Base-by-base conservation (phyloP, 2,888 invertebrate genomes). In the Stratiomys singularior region DNA sequence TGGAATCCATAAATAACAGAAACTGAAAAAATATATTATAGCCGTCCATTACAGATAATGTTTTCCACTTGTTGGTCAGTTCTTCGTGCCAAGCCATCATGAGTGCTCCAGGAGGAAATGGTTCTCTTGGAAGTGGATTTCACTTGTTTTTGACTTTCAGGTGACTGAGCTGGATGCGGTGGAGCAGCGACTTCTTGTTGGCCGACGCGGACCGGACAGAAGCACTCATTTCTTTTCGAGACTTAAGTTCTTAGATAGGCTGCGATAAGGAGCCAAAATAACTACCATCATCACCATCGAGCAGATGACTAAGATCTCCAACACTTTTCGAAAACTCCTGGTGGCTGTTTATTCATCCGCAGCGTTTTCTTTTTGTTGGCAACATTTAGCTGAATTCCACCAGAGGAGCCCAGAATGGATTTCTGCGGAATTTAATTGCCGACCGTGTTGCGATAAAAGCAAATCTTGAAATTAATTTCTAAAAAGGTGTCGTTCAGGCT, bases 381-480 rank as follows among this genome's bases (percentile, higher is more conserved):
- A 46, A 15, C 46, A 47, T 69, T 47, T 27, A 23, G 25, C 25
- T 47, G 25, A 46, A 60, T 5, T 37, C 37, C 37, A 64, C 58
- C 63, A 27, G 18, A 44, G 9, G 27, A 60, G 76, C 23, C 30
- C 28, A 64, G 63, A 66, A 44, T 30, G 74, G 52, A 72, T 11
- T 74, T 74, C 58, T 37, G 37, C 37, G 58, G 58, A 72, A 77
- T 79, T 79, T 79, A 79, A 79, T 79, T 79, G 79, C 79, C 66
- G 69, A 21, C 71, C 77, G 77, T 79, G 79, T 77, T 79, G 47
- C 76, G 79, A 79, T 79, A 79, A 79, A 77, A 79, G 21, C 63
- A 64, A 63, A 71, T 76, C 76, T 76, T 69, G 63, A 79, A 79
- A 77, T 79, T 77, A 79, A 77, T 79, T 79, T 79, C 78, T 76